Evolutionary conservation across 2,888 invertebrate species (phyloP), one percentile per base, ranked within the genome.

Genomic region (Epiblema foenella): DNA sequence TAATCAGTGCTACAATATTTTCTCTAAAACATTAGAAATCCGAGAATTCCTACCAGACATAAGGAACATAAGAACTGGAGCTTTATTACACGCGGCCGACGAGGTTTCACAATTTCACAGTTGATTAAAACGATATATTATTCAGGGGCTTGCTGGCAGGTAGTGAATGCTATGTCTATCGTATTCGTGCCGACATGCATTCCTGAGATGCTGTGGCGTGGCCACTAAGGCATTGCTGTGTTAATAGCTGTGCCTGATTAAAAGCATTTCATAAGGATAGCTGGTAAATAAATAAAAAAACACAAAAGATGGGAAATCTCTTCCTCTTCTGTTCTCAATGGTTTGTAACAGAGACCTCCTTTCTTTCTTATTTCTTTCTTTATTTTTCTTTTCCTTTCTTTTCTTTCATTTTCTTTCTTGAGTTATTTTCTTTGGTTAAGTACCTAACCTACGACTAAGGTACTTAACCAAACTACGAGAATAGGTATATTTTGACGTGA

Each of bases 111-210:
- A 71, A 74, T 75, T 73, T 70, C 68, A 71, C 56, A 68, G 75
- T 76, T 76, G 76, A 77, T 77, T 77, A 76, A 77, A 78, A 73
- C 74, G 68, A 68, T 78, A 69, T 73, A 76, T 75, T 76, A 77
- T 78, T 76, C 76, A 76, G 71, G 60, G 65, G 66, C 60, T 56
- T 56, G 62, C 73, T 72, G 68, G 65, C 54, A 49, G 68, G 64
- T 46, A 60, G 56, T 68, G 69, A 42, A 69, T 71, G 66, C 62
- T 69, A 57, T 63, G 64, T 64, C 58, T 67, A 64, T 54, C 54
- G 63, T 58, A 46, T 42, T 73, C 52, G 56, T 69, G 46, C 63
- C 51, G 51, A 56, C 60, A 52, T 64, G 64, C 69, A 69, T 69
- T 69, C 64, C 52, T 63, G 58, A 39, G 59, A 51, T 37, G 20